These are phyloP conservation scores for Hypanus sabinus DNA, from an alignment of 2,113 vertebrate genomes.

Conservation along the genomic window DNA sequence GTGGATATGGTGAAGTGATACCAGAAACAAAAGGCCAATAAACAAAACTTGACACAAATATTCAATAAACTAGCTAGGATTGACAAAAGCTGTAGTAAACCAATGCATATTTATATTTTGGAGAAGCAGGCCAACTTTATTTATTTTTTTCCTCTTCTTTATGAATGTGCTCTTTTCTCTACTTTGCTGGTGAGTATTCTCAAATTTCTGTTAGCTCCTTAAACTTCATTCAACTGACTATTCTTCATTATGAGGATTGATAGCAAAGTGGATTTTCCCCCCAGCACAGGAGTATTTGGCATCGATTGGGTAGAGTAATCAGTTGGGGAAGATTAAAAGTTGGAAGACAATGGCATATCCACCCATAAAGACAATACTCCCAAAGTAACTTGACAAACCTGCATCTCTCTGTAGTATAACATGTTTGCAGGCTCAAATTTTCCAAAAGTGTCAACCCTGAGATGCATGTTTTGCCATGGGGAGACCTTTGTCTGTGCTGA, in stretches of 20 bases:
- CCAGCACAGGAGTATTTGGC: neutral
- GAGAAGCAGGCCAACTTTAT: neutral
- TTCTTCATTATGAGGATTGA: neutral
- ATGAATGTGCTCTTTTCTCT: neutral
- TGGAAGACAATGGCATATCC: too few relatives aligned
- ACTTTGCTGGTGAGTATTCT: neutral
- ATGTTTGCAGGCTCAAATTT: too few relatives aligned
- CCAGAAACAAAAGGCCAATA: slow-evolving; percentile 6
- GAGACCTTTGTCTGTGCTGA: too few relatives aligned
- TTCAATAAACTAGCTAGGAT: neutral
- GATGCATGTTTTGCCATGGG: too few relatives aligned
- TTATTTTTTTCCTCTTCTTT: neutral
- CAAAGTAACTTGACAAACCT: too few relatives aligned
- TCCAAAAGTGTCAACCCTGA: too few relatives aligned
- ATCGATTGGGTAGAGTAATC: neutral
- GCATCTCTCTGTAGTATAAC: too few relatives aligned
- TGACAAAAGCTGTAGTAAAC: slow-evolving; percentile 1
- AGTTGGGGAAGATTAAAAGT: neutral
- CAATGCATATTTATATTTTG: neutral
- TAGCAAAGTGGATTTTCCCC: neutral
- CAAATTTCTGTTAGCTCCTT: neutral
- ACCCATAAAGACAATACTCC: too few relatives aligned
- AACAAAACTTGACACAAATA: slow-evolving; percentile 1
- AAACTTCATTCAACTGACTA: neutral
- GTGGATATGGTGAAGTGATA: neutral